Conservation (phyloP, 2,113 vertebrate genomes). For the Podarcis muralis region DNA sequence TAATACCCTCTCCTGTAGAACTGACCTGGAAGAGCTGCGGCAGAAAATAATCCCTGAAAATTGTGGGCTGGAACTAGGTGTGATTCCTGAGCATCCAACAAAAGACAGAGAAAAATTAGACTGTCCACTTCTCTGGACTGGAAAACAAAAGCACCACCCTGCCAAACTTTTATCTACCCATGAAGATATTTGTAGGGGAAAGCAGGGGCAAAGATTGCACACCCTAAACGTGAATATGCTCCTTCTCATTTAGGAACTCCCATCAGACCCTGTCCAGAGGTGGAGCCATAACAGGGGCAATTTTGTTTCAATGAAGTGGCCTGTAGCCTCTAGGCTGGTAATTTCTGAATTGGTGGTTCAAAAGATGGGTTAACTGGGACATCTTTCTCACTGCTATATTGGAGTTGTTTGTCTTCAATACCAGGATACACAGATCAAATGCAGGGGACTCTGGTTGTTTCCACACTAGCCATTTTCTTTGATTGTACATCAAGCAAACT, state of each 20-base stretch:
- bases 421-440: neutral
- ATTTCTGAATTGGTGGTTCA: neutral
- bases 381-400: neutral
- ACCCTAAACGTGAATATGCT: neutral
- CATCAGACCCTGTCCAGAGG: neutral
- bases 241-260: neutral
- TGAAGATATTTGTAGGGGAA: neutral
- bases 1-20: too few species aligned
- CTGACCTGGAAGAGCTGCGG: neutral
- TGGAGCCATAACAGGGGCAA: neutral
- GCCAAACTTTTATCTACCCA: neutral
- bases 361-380: neutral
- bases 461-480: neutral
- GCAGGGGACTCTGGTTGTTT: neutral
- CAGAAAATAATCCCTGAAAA: neutral
- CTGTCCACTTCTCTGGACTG: too few species aligned
- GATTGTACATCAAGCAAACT: neutral
- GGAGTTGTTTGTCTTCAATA: neutral
- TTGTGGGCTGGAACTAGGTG: neutral
- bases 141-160: neutral
- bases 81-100: neutral
- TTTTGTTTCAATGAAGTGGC: slow-evolving; percentile 40
- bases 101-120: neutral
- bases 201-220: neutral
- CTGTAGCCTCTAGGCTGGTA: neutral